Conservation (phyloP, 1,140 invertebrate species). For the Periplaneta americana region DNA sequence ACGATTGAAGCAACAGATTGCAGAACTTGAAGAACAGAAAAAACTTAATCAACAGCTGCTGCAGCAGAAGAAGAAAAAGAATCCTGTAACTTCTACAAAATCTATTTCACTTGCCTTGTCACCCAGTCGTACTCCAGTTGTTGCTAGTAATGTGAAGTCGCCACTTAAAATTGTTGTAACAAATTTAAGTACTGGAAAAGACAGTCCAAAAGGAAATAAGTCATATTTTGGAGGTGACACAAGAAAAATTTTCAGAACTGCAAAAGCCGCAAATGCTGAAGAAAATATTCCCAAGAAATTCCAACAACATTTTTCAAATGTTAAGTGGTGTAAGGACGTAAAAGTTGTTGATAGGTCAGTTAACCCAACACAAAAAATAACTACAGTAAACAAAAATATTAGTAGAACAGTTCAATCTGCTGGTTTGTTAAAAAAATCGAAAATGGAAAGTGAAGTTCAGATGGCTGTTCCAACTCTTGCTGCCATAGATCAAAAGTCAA, state of each 20-base stretch:
- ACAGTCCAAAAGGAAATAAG: background rate
- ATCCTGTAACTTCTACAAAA: background rate
- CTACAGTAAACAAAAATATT: background rate
- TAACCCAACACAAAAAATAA: background rate
- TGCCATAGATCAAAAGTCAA: background rate
- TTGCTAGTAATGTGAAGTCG: background rate
- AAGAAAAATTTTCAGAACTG: background rate
- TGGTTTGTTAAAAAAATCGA: background rate
- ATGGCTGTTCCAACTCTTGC: background rate
- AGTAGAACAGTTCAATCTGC: background rate
- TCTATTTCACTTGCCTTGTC: background rate
- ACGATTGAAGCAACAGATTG: constrained; percentile 38
- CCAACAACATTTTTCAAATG: background rate
- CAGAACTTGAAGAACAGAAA: constrained; percentile 33
- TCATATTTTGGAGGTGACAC: background rate
- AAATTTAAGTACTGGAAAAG: background rate
- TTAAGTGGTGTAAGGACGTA: background rate
- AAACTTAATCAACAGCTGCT: constrained; percentile 21
- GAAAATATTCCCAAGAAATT: too few species aligned
- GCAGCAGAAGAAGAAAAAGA: background rate
- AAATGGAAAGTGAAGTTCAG: background rate
- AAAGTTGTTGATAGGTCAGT: background rate
- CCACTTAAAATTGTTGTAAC: background rate
- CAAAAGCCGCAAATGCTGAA: too few species aligned
- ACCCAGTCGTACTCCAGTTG: background rate